Evolutionary conservation across 2,888 invertebrate species (phyloP).

Genomic region (Nemotelus pantherinus): DNA sequence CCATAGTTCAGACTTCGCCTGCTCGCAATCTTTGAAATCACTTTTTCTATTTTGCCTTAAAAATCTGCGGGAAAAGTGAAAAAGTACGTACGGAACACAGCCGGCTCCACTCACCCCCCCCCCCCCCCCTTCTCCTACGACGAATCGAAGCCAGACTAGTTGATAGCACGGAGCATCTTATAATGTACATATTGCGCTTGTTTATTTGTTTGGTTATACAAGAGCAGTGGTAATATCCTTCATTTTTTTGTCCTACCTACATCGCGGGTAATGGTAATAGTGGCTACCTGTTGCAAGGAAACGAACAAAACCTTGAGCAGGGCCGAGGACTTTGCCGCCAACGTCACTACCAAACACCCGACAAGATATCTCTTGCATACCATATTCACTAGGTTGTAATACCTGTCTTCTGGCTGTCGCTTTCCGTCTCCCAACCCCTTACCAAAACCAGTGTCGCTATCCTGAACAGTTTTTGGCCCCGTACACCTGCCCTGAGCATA

Average conservation of each 20-base stretch:
- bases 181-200: constrained; percentile 46
- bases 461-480: neutral
- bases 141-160: constrained; percentile 19
- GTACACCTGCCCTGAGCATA: constrained; percentile 45
- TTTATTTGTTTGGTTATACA: constrained; percentile 45
- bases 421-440: neutral
- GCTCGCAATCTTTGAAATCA: too few relatives aligned
- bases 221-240: constrained; percentile 44
- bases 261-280: constrained; percentile 44
- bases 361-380: constrained; percentile 28
- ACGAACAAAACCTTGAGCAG: constrained; percentile 5
- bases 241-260: constrained; percentile 37
- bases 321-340: neutral
- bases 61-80: too few relatives aligned
- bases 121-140: neutral
- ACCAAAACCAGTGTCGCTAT: neutral
- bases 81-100: too few relatives aligned
- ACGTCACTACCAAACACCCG: neutral
- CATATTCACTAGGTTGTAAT: constrained; percentile 35
- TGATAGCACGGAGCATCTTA: constrained; percentile 28
- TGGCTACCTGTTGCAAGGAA: constrained; percentile 49
- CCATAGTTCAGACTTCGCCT: too few relatives aligned
- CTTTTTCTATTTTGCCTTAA: too few relatives aligned
- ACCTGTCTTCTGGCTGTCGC: neutral
- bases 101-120: neutral